Conservation (phyloP, 1,140 invertebrate species). For the Tachypleus tridentatus region DNA sequence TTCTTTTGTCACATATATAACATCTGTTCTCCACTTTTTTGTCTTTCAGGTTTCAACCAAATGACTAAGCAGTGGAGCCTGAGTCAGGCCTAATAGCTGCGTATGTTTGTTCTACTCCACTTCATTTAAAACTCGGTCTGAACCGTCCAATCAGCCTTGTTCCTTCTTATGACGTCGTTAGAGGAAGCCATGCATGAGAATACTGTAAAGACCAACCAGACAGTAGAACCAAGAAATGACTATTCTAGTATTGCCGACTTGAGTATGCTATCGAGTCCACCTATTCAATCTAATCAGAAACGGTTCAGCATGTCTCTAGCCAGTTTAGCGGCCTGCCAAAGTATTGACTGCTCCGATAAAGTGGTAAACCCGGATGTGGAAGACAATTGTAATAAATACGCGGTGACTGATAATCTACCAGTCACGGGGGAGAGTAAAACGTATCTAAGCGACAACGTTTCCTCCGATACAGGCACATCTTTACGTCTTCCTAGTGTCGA, state of each 20-base stretch:
- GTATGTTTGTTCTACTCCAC: too few species aligned
- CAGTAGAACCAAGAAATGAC: constrained; percentile 81
- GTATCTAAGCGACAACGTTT: constrained; percentile 5
- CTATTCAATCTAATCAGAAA: background rate
- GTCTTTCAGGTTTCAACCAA: too few species aligned
- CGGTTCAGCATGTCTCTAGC: background rate
- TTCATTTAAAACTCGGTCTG: too few species aligned
- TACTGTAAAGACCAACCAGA: constrained; percentile 70
- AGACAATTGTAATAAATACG: too few species aligned
- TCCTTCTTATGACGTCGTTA: constrained; percentile 82
- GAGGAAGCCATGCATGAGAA: constrained; percentile 43
- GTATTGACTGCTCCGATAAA: too few species aligned
- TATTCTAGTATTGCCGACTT: constrained; percentile 78
- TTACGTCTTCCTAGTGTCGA: background rate
- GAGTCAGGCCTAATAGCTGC: too few species aligned
- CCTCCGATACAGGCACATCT: background rate
- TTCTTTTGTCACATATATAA: too few species aligned
- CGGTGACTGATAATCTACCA: background rate
- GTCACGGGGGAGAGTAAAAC: background rate
- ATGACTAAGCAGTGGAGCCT: too few species aligned
- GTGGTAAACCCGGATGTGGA: too few species aligned
- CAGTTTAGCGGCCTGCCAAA: too few species aligned
- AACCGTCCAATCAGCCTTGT: constrained; percentile 46
- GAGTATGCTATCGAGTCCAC: constrained; percentile 41
- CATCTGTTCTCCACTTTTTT: too few species aligned